A percentile compares a stretch with the other conserved stretches of the same genome.
Conservation (phyloP, 2,888 invertebrate species). For the Dyspetes luteomarginatus region DNA sequence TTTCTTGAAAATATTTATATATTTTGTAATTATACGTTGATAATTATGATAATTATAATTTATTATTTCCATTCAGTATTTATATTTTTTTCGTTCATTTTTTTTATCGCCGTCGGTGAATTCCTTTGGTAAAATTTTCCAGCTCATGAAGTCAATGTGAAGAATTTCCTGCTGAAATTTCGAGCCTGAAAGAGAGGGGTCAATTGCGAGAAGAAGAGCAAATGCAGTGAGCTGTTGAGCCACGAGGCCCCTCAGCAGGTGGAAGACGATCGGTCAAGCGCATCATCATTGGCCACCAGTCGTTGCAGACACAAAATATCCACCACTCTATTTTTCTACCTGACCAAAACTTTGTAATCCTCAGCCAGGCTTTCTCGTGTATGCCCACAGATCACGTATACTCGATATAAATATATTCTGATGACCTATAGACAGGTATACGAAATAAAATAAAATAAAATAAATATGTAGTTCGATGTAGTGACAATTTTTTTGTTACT, state of each 20-base stretch:
- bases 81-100: too few species aligned
- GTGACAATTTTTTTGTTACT: background rate
- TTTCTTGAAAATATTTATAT: too few species aligned
- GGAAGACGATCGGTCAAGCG: slow-evolving; percentile 60
- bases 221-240: slow-evolving; percentile 19
- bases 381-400: background rate
- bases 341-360: slow-evolving; percentile 47
- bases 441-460: background rate
- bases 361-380: slow-evolving; percentile 9
- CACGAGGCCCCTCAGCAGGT: slow-evolving; percentile 45
- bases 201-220: slow-evolving; percentile 22
- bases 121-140: too few species aligned
- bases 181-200: background rate
- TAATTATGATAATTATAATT: too few species aligned
- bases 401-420: background rate
- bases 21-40: too few species aligned
- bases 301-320: slow-evolving; percentile 50
- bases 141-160: too few species aligned
- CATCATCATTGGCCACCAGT: slow-evolving; percentile 58
- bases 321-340: slow-evolving; percentile 54
- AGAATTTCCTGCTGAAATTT: too few species aligned
- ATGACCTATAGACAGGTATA: background rate
- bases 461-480: background rate
- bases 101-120: too few species aligned
- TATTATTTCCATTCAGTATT: too few species aligned